These are phyloP conservation scores for Heliconius aoede DNA, from an alignment of 2,888 invertebrate species.

Conservation along the genomic window DNA sequence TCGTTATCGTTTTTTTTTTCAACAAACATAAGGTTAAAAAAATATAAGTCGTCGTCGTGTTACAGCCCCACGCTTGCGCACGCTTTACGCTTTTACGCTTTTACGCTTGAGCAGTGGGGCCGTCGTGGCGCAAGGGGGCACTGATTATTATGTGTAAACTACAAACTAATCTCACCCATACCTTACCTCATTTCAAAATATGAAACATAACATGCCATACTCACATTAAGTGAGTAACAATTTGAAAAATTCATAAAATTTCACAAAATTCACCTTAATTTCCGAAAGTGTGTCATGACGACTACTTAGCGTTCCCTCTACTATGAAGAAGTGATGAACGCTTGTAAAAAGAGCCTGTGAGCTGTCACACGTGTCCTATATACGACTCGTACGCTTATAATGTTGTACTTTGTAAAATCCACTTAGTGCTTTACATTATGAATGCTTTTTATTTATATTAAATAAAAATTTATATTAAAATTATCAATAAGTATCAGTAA, in stretches of 20 bases:
- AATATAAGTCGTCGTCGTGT: too few relatives aligned
- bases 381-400: constrained; percentile 4
- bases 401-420: constrained; percentile 10
- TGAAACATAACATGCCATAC: too few relatives aligned
- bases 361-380: constrained; percentile 9
- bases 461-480: neutral
- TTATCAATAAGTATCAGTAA: neutral
- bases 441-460: neutral
- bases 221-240: too few relatives aligned
- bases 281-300: constrained; percentile 7
- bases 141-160: too few relatives aligned
- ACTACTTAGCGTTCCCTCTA: constrained; percentile 8
- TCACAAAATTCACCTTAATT: neutral
- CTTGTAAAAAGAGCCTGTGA: constrained; percentile 28
- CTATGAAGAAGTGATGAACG: constrained; percentile 23
- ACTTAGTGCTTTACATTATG: neutral
- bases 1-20: neutral
- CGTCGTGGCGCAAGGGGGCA: too few relatives aligned
- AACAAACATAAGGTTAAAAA: neutral
- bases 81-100: too few relatives aligned
- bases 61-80: too few relatives aligned
- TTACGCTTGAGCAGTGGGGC: too few relatives aligned
- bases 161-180: too few relatives aligned
- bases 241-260: constrained; percentile 7
- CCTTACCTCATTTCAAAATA: too few relatives aligned